Conservation (phyloP, 2,888 invertebrate species). For the Andrena hattorfiana region DNA sequence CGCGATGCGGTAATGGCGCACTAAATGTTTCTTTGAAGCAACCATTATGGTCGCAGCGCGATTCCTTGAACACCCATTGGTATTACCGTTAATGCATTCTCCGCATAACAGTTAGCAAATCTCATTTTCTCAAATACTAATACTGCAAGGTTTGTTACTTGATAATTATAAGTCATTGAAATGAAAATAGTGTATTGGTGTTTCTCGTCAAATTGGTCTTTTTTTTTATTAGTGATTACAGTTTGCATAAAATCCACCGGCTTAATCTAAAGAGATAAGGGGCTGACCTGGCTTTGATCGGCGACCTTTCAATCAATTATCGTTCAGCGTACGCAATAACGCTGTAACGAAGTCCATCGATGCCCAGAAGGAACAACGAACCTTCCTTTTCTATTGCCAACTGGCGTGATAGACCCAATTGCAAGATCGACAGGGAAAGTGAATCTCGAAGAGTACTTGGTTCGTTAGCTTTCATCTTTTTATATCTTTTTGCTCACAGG, state of each 20-base stretch:
- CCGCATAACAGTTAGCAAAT: too few relatives aligned
- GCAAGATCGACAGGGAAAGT: constrained; percentile 5
- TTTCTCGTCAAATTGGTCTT: background rate
- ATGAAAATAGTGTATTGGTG: background rate
- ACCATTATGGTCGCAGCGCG: background rate
- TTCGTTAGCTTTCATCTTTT: background rate
- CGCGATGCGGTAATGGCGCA: background rate
- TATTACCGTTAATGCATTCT: too few relatives aligned
- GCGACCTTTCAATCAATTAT: constrained; percentile 58
- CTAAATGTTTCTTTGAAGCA: background rate
- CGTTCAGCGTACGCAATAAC: constrained; percentile 14
- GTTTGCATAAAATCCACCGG: background rate
- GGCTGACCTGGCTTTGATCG: constrained; percentile 36
- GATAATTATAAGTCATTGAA: too few relatives aligned
- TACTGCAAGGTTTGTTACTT: too few relatives aligned
- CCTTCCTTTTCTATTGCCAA: background rate
- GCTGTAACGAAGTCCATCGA: constrained; percentile 30
- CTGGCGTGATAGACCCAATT: background rate
- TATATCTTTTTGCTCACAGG: constrained; percentile 8
- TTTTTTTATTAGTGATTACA: background rate
- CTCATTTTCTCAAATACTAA: too few relatives aligned
- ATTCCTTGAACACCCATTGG: background rate
- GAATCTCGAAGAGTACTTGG: background rate
- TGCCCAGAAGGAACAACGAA: background rate
- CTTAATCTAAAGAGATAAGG: constrained; percentile 4